A percentile compares a stretch with the other conserved stretches of the same genome.
Evolutionary conservation across 1,140 invertebrate species (phyloP).

Genomic region (Drosophila erecta): DNA sequence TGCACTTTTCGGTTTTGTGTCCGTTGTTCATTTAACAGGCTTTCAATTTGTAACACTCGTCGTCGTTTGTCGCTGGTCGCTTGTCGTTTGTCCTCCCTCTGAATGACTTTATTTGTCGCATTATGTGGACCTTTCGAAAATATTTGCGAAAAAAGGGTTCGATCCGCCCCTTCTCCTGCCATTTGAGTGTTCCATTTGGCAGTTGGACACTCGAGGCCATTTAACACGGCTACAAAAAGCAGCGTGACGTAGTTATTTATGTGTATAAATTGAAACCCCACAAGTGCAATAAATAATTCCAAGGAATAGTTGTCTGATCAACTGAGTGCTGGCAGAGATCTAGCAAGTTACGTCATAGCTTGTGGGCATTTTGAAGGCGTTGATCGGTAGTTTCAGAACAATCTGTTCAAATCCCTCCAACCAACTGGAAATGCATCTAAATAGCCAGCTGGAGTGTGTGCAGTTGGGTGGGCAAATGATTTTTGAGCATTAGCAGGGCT

Average conservation of each 20-base stretch:
- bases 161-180: not conserved
- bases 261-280: too few relatives aligned
- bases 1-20: constrained; percentile 62
- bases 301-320: too few relatives aligned
- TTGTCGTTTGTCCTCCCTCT: constrained; percentile 9
- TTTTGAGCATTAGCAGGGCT: constrained; percentile 44
- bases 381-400: too few relatives aligned
- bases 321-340: too few relatives aligned
- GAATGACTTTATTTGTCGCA: constrained; percentile 73
- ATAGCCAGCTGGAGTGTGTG: not conserved
- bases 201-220: constrained; percentile 41
- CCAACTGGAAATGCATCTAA: constrained; percentile 9
- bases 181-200: constrained; percentile 16
- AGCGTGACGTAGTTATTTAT: too few relatives aligned
- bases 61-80: constrained; percentile 30
- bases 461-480: not conserved
- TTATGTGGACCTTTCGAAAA: constrained; percentile 32
- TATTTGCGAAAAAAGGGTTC: constrained; percentile 58
- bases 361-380: too few relatives aligned
- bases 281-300: too few relatives aligned
- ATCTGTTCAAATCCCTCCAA: too few relatives aligned
- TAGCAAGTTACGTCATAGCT: too few relatives aligned
- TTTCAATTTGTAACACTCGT: constrained; percentile 67
- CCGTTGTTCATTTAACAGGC: constrained; percentile 58
- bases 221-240: not conserved